A percentile compares a stretch with the other conserved stretches of the same genome.
phyloP scores from a whole-genome alignment of 1,140 invertebrate genomes.

The Hesperophylax magnus region DNA sequence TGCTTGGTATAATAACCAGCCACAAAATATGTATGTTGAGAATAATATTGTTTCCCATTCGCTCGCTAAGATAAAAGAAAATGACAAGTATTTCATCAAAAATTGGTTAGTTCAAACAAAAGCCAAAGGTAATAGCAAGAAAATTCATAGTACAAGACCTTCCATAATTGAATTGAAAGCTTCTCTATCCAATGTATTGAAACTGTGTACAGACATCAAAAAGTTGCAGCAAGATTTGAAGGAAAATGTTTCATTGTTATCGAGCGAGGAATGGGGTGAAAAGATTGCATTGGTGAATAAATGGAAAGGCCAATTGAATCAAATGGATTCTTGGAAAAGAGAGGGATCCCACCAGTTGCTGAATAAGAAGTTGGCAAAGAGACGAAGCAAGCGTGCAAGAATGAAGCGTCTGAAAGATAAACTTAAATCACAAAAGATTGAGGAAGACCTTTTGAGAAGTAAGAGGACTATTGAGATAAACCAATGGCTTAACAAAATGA shows the following conservation, averaged over 20 bases:
- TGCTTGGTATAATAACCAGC: not conserved
- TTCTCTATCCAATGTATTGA: conserved; percentile 61
- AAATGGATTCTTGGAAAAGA: conserved; percentile 63
- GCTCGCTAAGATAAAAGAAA: conserved; percentile 18
- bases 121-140: conserved; percentile 45
- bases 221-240: conserved; percentile 64
- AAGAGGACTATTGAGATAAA: conserved; percentile 72
- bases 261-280: conserved; percentile 70
- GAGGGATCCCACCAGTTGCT: conserved; percentile 64
- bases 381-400: conserved; percentile 72
- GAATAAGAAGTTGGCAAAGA: conserved; percentile 68
- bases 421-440: conserved; percentile 65
- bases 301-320: conserved; percentile 65
- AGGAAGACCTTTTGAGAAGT: conserved; percentile 62
- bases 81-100: conserved; percentile 63
- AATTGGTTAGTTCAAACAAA: conserved; percentile 57
- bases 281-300: conserved; percentile 66
- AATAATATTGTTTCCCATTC: not conserved
- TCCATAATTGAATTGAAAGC: conserved; percentile 62
- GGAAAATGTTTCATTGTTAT: conserved; percentile 64
- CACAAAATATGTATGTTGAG: not conserved
- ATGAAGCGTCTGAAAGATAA: conserved; percentile 67
- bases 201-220: conserved; percentile 66
- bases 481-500: conserved; percentile 74
- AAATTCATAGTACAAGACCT: conserved; percentile 23